Percentiles rank a stretch among this genome's conserved stretches.
Evolutionary conservation across 2,888 invertebrate genomes (phyloP).

Genomic region (Fragum whitleyi): DNA sequence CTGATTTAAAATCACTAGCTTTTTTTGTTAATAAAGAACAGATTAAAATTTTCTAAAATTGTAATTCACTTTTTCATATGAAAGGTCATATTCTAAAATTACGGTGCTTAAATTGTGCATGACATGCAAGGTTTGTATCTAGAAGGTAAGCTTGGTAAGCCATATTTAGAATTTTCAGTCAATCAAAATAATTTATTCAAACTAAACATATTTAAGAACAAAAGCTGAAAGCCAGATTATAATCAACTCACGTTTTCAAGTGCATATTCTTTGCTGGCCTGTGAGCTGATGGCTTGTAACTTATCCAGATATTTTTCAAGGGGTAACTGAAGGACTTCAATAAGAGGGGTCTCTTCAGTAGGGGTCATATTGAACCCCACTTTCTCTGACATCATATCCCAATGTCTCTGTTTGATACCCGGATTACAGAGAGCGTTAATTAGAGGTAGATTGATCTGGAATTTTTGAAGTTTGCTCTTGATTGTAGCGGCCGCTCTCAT

Average conservation of each 20-base stretch:
- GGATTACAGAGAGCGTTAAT: conserved; percentile 84
- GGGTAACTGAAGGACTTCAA: conserved; percentile 82
- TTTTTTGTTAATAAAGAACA: no score
- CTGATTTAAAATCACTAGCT: no score
- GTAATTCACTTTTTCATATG: no score
- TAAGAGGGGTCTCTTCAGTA: conserved; percentile 80
- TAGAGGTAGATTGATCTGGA: conserved; percentile 84
- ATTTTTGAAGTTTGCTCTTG: conserved; percentile 84
- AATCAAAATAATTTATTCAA: no score
- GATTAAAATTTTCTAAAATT: no score
- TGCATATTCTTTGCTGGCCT: conserved; percentile 85
- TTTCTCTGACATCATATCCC: conserved; percentile 84
- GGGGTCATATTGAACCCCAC: conserved; percentile 82
- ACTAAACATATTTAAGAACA: no score
- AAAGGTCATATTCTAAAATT: no score
- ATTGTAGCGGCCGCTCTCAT: conserved; percentile 83
- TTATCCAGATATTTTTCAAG: conserved; percentile 84
- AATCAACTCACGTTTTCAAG: conserved; percentile 81
- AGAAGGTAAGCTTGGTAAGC: no score
- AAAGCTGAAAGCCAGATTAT: no score
- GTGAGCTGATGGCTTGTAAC: conserved; percentile 81
- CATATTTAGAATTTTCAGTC: no score
- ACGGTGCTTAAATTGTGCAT: no score
- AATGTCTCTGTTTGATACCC: conserved; percentile 84
- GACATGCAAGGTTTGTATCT: no score